A percentile compares a stretch with the other conserved stretches of the same genome.
phyloP scores from a whole-genome alignment of 2,797 vertebrate genomes.

The Spinus olivaceus region DNA sequence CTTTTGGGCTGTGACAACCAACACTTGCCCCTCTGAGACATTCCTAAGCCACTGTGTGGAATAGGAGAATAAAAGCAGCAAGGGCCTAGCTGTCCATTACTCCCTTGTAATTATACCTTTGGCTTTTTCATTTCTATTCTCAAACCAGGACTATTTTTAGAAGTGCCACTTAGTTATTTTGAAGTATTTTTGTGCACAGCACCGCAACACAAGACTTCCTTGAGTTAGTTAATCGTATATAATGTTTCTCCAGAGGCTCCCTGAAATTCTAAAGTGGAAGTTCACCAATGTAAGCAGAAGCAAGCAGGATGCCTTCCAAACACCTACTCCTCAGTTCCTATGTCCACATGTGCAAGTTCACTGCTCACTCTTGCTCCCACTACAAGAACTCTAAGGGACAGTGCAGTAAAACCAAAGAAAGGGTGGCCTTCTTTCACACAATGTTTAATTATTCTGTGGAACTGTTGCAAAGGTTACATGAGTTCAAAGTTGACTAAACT shows the following conservation, averaged over 20 bases:
- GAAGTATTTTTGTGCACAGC: neutral
- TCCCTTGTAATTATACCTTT: constrained; percentile 12
- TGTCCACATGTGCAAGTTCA: neutral
- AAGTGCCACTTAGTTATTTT: constrained; percentile 11
- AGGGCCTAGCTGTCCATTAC: neutral
- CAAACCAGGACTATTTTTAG: constrained; percentile 35
- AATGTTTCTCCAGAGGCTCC: neutral
- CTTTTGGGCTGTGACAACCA: neutral
- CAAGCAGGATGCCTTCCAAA: neutral
- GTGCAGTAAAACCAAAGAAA: neutral
- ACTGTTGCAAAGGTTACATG: neutral
- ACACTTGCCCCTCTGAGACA: neutral
- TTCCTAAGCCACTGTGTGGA: neutral
- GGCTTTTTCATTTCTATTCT: neutral
- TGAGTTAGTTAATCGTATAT: neutral
- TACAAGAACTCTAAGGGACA: neutral
- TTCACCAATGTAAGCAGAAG: neutral
- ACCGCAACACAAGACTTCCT: neutral
- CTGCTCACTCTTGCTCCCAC: neutral
- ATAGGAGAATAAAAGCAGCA: neutral
- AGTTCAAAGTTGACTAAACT: neutral
- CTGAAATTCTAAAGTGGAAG: neutral
- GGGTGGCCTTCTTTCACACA: rapidly evolving
- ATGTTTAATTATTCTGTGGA: neutral
- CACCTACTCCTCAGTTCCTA: neutral